Evolutionary conservation across 1,140 invertebrate genomes (phyloP).

Genomic region (Chrysomallon squamiferum): DNA sequence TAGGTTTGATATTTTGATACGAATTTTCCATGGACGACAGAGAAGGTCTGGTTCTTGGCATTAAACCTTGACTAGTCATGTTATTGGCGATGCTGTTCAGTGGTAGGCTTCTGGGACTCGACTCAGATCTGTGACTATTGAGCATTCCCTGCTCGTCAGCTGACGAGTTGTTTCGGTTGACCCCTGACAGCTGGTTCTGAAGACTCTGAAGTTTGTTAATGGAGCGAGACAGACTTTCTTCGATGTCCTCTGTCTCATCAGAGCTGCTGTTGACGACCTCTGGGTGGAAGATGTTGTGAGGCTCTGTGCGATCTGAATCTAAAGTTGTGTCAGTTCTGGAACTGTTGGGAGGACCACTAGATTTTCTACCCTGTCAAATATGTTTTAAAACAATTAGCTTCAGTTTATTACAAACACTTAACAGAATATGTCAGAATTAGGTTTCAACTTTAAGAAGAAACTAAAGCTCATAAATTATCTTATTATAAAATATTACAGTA

Average conservation of each 20-base stretch:
- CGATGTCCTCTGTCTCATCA: slow-evolving; percentile 32
- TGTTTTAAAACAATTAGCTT: too few species aligned
- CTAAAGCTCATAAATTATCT: too few species aligned
- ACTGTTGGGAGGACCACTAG: too few species aligned
- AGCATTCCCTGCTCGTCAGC: slow-evolving; percentile 1
- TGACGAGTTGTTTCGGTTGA: slow-evolving; percentile 14
- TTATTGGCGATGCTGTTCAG: slow-evolving; percentile 55
- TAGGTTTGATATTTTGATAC: slow-evolving; percentile 62
- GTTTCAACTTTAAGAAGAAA: too few species aligned
- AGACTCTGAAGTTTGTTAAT: slow-evolving; percentile 31
- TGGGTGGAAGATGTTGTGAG: slow-evolving; percentile 55
- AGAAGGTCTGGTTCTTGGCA: slow-evolving; percentile 48
- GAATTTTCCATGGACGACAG: slow-evolving; percentile 59
- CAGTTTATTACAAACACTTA: too few species aligned
- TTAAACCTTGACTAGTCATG: slow-evolving; percentile 51
- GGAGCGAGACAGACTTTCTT: slow-evolving; percentile 35
- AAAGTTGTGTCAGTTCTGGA: too few species aligned
- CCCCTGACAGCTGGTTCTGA: slow-evolving; percentile 27
- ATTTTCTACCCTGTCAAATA: too few species aligned
- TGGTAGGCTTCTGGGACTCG: slow-evolving; percentile 9
- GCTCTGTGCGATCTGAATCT: slow-evolving; percentile 17
- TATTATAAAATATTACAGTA: too few species aligned
- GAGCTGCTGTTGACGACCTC: slow-evolving; percentile 47
- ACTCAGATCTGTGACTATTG: slow-evolving; percentile 16
- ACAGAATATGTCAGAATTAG: too few species aligned